Percentiles rank a stretch among this genome's conserved stretches.
These are phyloP conservation scores for Gadopsis bispinosus DNA, from an alignment of 2,797 vertebrate genomes.

Conservation along the genomic window DNA sequence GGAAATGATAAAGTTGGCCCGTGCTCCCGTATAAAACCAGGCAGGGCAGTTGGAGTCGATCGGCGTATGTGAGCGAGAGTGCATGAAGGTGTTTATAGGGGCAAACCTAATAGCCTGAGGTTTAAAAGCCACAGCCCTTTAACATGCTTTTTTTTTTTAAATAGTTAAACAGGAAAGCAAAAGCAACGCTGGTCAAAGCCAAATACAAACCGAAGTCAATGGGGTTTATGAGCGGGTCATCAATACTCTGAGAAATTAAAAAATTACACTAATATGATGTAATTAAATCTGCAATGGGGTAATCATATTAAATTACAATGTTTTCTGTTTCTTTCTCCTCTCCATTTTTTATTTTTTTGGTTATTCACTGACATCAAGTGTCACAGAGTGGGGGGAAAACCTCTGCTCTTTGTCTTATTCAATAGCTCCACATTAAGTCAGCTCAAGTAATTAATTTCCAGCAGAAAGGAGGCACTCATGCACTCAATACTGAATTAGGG, in stretches of 20 bases:
- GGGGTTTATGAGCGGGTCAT: slow-evolving; percentile 55
- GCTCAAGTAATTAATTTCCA: slow-evolving; percentile 76
- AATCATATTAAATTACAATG: slow-evolving; percentile 60
- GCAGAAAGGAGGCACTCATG: slow-evolving; percentile 67
- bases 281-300: slow-evolving; percentile 62
- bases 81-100: slow-evolving; percentile 35
- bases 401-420: slow-evolving; percentile 74
- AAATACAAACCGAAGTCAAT: slow-evolving; percentile 49
- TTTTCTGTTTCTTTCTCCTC: slow-evolving; percentile 52
- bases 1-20: slow-evolving; percentile 75
- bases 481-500: slow-evolving; percentile 69
- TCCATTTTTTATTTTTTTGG: slow-evolving; percentile 45
- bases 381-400: slow-evolving; percentile 61
- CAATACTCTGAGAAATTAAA: slow-evolving; percentile 52
- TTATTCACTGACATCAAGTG: slow-evolving; percentile 64
- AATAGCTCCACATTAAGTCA: slow-evolving; percentile 70
- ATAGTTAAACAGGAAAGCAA: slow-evolving; percentile 39
- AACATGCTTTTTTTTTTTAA: slow-evolving; percentile 48
- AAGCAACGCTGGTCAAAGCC: slow-evolving; percentile 20
- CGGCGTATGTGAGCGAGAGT: not conserved
- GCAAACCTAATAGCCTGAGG: slow-evolving; percentile 59
- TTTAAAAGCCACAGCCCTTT: slow-evolving; percentile 60
- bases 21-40: slow-evolving; percentile 57
- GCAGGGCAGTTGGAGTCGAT: slow-evolving; percentile 46
- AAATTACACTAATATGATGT: slow-evolving; percentile 40